Evolutionary conservation across 2,888 invertebrate genomes (phyloP).

Genomic region (Leptarthrus brevirostris): DNA sequence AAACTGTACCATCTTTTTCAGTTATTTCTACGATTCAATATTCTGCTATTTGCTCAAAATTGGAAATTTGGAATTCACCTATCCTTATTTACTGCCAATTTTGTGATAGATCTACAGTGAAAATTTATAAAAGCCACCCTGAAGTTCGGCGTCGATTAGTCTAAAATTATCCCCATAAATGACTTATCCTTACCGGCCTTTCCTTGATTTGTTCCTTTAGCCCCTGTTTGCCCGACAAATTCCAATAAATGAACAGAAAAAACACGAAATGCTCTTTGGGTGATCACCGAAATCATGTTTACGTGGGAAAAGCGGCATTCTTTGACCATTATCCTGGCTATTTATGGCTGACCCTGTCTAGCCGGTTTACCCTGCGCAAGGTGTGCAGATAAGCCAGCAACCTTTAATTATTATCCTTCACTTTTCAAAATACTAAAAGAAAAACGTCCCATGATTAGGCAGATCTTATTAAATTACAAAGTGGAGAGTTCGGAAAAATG

Average conservation of each 20-base stretch:
- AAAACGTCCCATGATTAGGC: conserved; percentile 15
- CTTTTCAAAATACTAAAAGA: neutral
- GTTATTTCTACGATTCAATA: too few species aligned
- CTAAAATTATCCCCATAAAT: conserved; percentile 44
- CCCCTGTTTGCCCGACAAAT: neutral
- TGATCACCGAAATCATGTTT: conserved; percentile 25
- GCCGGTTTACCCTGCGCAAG: conserved; percentile 28
- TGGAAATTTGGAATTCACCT: too few species aligned
- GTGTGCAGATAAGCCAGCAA: conserved; percentile 37
- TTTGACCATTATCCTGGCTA: conserved; percentile 53
- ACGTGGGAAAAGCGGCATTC: conserved; percentile 49
- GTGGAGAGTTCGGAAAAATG: neutral
- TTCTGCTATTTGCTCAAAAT: too few species aligned
- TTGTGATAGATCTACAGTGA: too few species aligned
- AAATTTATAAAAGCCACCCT: too few species aligned
- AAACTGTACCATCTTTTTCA: too few species aligned
- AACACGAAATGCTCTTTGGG: conserved; percentile 21
- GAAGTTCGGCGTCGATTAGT: conserved; percentile 39
- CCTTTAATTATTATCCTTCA: conserved; percentile 48
- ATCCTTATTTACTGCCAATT: too few species aligned
- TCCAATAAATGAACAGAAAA: neutral
- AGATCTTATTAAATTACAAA: conserved; percentile 10
- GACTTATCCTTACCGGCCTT: conserved; percentile 9
- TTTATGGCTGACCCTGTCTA: conserved; percentile 42
- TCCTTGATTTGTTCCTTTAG: conserved; percentile 38